Conservation (phyloP, 2,888 invertebrate genomes). For the Apocheima hispidaria region DNA sequence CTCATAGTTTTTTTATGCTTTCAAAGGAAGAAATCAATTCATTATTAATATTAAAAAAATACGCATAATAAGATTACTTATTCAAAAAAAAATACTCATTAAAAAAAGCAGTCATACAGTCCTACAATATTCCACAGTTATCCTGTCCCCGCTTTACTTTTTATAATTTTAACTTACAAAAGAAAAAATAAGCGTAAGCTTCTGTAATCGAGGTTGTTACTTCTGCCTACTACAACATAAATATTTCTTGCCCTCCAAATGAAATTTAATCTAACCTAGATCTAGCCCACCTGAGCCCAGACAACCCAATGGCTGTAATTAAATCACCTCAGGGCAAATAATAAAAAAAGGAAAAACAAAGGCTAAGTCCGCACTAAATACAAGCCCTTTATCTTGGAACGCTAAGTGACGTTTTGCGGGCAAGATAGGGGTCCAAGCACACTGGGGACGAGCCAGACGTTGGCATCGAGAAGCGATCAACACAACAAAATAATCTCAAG, state of each 20-base stretch:
- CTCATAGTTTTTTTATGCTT: too few species aligned
- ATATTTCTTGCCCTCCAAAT: neutral
- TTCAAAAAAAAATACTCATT: too few species aligned
- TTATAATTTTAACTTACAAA: neutral
- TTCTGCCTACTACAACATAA: neutral
- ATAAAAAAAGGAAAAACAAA: constrained; percentile 49
- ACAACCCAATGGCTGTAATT: constrained; percentile 38
- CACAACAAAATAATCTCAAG: too few species aligned
- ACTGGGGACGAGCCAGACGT: neutral
- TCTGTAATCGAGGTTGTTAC: neutral
- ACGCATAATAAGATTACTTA: too few species aligned
- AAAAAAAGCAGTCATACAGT: too few species aligned
- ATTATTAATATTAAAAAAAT: too few species aligned
- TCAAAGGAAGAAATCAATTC: too few species aligned
- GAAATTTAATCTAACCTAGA: constrained; percentile 15
- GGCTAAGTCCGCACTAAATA: constrained; percentile 45
- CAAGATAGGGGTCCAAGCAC: neutral
- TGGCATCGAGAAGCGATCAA: too few species aligned
- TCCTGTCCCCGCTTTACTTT: neutral
- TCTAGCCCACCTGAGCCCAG: constrained; percentile 13
- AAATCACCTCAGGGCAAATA: constrained; percentile 35
- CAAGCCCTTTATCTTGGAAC: constrained; percentile 55
- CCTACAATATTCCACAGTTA: too few species aligned
- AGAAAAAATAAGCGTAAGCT: constrained; percentile 2
- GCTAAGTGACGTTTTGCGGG: constrained; percentile 51